Evolutionary conservation across 2,888 invertebrate species (phyloP), one percentile per base, ranked within the genome.

Genomic region (Chloroclystis v-ata): DNA sequence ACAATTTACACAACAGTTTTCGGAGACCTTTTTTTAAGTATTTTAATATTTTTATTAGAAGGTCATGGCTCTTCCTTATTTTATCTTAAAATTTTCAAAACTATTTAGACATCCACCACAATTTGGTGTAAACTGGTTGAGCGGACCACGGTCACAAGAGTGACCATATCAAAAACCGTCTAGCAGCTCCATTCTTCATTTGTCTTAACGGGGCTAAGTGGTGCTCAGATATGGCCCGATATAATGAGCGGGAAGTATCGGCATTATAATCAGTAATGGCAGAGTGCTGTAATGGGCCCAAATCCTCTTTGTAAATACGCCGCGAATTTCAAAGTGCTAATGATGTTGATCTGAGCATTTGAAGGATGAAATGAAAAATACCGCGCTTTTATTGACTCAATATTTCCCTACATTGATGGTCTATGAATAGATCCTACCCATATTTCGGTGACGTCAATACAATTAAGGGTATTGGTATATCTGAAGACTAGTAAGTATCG

Each of bases 181-280:
- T 10, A 6, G 5, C 43, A 20, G 37, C 42, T 42, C 44, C 47
- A 48, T 52, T 48, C 42, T 42, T 47, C 47, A 48, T 52, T 48
- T 44, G 39, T 48, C 52, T 48, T 52, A 37, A 47, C 35, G 39
- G 33, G 45, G 32, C 53, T 51, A 47, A 57, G 54, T 52, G 57
- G 42, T 48, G 43, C 51, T 52, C 49, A 35, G 54, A 50, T 50
- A 52, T 39, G 42, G 39, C 43, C 38, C 45, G 37, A 37, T 43
- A 52, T 52, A 54, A 56, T 51, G 52, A 50, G 33, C 25, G 20
- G 47, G 39, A 49, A 49, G 42, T 35, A 44, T 44, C 20, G 40
- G 29, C 26, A 48, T 43, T 48, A 48, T 48, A 40, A 43, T 28
- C 44, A 40, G 14, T 44, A 49, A 49, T 49, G 49, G 5, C 4